Conservation (phyloP, 1,140 invertebrate species). For the Dendrolimus punctatus region DNA sequence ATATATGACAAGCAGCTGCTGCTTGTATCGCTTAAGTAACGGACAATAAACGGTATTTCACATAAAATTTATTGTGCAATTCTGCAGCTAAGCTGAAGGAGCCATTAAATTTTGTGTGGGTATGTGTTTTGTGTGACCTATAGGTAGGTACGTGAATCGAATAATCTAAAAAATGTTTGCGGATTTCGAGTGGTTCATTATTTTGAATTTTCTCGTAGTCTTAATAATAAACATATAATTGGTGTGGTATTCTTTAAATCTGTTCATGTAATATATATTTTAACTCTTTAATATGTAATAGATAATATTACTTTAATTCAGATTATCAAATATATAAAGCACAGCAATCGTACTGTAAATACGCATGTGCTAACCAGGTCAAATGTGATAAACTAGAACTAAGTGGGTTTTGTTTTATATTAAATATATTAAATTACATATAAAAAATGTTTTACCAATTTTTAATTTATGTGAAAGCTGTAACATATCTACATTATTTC, state of each 20-base stretch:
- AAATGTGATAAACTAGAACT: constrained; percentile 67
- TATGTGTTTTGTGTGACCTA: no score
- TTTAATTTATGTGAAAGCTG: constrained; percentile 14
- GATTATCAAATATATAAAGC: constrained; percentile 52
- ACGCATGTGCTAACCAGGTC: constrained; percentile 54
- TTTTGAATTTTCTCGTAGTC: constrained; percentile 56
- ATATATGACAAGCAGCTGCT: no score
- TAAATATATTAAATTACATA: constrained; percentile 18
- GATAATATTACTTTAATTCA: constrained; percentile 46
- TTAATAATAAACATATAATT: constrained; percentile 34
- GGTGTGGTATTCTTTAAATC: constrained; percentile 67
- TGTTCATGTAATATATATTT: constrained; percentile 54
- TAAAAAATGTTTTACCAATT: constrained; percentile 22
- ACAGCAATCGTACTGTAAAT: constrained; percentile 54
- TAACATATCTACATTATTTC: constrained; percentile 18
- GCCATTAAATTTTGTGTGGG: no score
- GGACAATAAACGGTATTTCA: no score
- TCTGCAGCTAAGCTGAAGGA: no score
- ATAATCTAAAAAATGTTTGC: constrained; percentile 6
- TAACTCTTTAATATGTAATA: constrained; percentile 45
- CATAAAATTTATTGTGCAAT: no score
- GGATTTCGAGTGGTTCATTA: constrained; percentile 55
- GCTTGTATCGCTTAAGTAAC: no score
- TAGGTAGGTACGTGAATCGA: constrained; percentile 3
- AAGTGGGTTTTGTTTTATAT: constrained; percentile 44